Evolutionary conservation across 2,113 vertebrate species (phyloP).

Genomic region (Neomonachus schauinslandi): DNA sequence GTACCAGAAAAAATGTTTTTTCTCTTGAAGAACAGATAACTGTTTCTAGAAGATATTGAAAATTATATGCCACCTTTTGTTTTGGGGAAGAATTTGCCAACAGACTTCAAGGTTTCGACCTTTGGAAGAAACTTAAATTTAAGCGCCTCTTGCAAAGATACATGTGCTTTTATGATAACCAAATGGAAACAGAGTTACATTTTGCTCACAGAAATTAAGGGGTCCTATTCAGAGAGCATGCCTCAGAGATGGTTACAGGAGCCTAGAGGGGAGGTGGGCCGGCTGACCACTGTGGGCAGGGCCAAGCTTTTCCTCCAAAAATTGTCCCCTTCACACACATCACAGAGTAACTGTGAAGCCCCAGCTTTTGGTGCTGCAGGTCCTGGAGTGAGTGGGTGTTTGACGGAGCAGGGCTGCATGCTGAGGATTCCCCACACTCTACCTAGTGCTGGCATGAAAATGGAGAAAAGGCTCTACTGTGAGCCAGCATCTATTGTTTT

Average conservation of each 20-base stretch:
- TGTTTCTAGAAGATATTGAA: not conserved
- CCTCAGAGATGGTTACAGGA: not conserved
- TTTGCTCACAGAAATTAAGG: not conserved
- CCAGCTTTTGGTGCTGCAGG: too few species aligned
- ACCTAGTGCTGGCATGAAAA: not conserved
- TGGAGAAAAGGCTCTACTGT: not conserved
- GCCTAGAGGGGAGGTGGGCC: too few species aligned
- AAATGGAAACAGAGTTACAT: not conserved
- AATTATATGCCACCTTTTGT: not conserved
- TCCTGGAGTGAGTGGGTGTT: not conserved
- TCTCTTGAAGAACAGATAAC: not conserved
- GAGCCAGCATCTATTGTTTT: not conserved
- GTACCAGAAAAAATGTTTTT: not conserved
- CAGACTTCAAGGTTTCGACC: not conserved
- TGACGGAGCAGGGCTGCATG: not conserved
- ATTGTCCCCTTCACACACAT: not conserved
- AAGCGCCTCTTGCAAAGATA: not conserved
- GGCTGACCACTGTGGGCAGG: too few species aligned
- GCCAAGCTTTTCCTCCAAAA: not conserved
- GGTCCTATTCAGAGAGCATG: not conserved
- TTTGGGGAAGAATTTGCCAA: not conserved
- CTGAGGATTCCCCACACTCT: not conserved
- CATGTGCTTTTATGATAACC: not conserved
- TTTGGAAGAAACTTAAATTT: constrained; percentile 15
- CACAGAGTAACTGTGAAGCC: not conserved